These are phyloP conservation scores for Radopholus similis DNA, from an alignment of 1,140 invertebrate genomes.

Conservation along the genomic window DNA sequence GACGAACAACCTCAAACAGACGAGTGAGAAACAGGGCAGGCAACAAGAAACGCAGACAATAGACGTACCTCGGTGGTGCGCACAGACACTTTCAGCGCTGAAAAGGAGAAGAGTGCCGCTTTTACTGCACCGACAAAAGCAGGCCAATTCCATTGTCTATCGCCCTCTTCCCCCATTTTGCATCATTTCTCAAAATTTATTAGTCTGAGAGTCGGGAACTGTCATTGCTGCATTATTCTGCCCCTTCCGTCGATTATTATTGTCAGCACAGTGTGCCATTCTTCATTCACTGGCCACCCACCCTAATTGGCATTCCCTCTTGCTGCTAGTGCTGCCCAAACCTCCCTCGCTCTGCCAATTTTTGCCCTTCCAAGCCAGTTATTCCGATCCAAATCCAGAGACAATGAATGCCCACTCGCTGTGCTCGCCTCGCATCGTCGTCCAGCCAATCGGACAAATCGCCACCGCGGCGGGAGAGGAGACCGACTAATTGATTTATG, in stretches of 20 bases:
- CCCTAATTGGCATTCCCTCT: no score
- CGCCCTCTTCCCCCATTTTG: neutral
- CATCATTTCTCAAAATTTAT: neutral
- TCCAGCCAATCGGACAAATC: neutral
- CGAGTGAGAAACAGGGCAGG: neutral
- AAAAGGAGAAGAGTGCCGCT: constrained; percentile 3
- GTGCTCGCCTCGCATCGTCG: no score
- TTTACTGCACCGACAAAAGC: neutral
- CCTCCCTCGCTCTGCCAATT: no score
- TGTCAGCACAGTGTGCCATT: neutral
- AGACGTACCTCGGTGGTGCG: constrained; percentile 39
- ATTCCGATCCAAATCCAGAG: neutral
- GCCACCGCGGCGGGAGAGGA: neutral
- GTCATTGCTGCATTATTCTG: no score
- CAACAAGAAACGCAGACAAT: neutral
- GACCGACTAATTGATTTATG: no score
- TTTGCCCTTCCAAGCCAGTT: neutral
- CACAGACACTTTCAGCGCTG: constrained; percentile 42
- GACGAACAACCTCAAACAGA: constrained; percentile 16
- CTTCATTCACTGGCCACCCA: no score
- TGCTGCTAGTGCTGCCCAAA: no score
- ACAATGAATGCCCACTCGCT: no score
- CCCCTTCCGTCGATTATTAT: neutral
- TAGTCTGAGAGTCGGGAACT: no score
- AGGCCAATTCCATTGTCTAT: no score